Percentiles rank a stretch among this genome's conserved stretches.
Conservation (phyloP, 1,140 invertebrate species). For the Pararge aegeria region DNA sequence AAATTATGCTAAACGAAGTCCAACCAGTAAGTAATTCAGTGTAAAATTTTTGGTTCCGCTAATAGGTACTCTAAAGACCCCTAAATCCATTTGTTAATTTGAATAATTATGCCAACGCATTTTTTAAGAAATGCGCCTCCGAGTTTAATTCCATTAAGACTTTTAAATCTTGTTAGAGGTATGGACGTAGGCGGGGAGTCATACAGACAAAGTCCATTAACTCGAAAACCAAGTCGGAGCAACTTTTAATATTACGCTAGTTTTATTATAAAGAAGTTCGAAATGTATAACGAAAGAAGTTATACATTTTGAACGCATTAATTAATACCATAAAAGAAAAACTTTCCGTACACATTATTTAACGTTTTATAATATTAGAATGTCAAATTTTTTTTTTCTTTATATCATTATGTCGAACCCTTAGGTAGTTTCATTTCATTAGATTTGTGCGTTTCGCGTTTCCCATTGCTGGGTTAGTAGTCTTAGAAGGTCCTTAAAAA, state of each 20-base stretch:
- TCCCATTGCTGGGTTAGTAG: too few relatives aligned
- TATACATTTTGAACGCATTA: too few relatives aligned
- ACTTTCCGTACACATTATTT: too few relatives aligned
- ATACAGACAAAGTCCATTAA: background rate
- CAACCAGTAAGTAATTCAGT: background rate
- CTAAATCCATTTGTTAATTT: background rate
- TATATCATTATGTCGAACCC: too few relatives aligned
- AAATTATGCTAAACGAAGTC: too few relatives aligned
- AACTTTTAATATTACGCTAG: background rate
- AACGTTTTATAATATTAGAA: too few relatives aligned
- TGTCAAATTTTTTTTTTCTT: too few relatives aligned
- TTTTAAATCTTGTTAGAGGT: background rate
- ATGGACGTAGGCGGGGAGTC: background rate
- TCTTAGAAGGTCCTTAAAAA: too few relatives aligned
- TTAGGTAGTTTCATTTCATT: too few relatives aligned
- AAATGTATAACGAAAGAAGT: background rate
- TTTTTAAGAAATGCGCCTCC: background rate
- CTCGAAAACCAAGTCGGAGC: background rate
- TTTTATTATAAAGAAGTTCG: background rate
- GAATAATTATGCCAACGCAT: background rate
- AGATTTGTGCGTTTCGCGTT: too few relatives aligned
- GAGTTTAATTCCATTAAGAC: background rate
- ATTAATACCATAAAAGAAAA: too few relatives aligned
- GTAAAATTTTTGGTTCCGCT: background rate
- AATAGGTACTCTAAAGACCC: background rate